These are phyloP conservation scores for Macrosteles quadrilineatus DNA, from an alignment of 1,140 invertebrate genomes.

Conservation along the genomic window DNA sequence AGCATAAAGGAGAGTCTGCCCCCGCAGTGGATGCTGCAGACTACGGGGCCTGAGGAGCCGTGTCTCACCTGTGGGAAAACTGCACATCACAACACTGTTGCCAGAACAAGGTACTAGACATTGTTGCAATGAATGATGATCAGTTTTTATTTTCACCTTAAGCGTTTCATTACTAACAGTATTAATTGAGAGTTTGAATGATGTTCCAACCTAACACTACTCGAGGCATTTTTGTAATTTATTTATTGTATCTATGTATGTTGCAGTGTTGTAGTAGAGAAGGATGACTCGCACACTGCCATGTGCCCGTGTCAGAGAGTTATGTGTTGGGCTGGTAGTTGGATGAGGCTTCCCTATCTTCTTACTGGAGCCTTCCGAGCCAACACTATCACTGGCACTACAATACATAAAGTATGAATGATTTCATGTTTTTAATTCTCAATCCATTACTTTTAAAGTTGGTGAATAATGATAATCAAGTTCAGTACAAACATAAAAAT, in stretches of 20 bases:
- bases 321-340: conserved; percentile 65
- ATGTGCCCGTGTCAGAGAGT: conserved; percentile 66
- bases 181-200: no score
- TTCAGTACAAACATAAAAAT: no score
- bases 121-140: background rate
- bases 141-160: background rate
- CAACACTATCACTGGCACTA: conserved; percentile 49
- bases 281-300: background rate
- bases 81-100: background rate
- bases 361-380: conserved; percentile 57
- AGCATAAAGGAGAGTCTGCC: conserved; percentile 41
- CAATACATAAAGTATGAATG: conserved; percentile 51
- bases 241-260: no score
- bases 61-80: background rate
- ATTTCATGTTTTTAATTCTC: no score
- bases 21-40: background rate
- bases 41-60: background rate
- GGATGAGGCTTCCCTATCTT: conserved; percentile 65
- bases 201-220: no score
- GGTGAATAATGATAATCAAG: no score
- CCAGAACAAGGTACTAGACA: background rate
- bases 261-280: background rate
- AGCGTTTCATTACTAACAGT: no score
- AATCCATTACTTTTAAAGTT: no score
- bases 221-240: no score